Evolutionary conservation across 2,888 invertebrate species (phyloP).

Genomic region (Drosophila quinaria): DNA sequence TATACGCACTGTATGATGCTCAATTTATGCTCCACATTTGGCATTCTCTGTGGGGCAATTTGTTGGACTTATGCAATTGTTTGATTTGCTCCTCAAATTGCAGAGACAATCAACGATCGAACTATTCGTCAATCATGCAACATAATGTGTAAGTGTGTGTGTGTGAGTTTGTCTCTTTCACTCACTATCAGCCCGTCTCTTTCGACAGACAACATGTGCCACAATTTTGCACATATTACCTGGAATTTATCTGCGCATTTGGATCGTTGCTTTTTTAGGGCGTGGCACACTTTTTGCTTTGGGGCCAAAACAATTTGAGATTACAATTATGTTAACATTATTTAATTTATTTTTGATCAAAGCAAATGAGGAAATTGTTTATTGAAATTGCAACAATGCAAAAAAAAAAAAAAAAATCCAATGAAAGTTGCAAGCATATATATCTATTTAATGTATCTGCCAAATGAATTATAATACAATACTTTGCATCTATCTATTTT

Average conservation of each 20-base stretch:
- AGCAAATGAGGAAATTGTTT: slow-evolving; percentile 56
- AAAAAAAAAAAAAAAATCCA: background rate
- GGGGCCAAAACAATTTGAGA: slow-evolving; percentile 62
- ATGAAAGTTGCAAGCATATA: background rate
- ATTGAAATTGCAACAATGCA: slow-evolving; percentile 43
- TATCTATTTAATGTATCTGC: background rate
- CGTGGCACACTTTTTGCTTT: slow-evolving; percentile 52
- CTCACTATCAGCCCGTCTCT: background rate
- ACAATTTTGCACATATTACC: slow-evolving; percentile 28
- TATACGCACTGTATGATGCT: slow-evolving; percentile 18
- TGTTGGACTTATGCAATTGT: slow-evolving; percentile 41
- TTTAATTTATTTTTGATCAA: slow-evolving; percentile 65
- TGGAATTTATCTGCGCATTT: slow-evolving; percentile 44
- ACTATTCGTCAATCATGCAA: slow-evolving; percentile 50
- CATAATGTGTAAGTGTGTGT: background rate
- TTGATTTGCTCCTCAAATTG: slow-evolving; percentile 43
- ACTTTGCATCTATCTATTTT: no score
- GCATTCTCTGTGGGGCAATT: slow-evolving; percentile 27
- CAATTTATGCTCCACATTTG: slow-evolving; percentile 4
- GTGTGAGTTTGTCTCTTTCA: background rate
- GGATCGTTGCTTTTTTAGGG: slow-evolving; percentile 40
- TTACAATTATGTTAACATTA: slow-evolving; percentile 67
- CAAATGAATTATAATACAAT: background rate
- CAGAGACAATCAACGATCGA: slow-evolving; percentile 32
- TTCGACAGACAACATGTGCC: slow-evolving; percentile 9